Evolutionary conservation across 2,888 invertebrate species (phyloP), one percentile per base, ranked within the genome.

Genomic region (Cheilosia variabilis): DNA sequence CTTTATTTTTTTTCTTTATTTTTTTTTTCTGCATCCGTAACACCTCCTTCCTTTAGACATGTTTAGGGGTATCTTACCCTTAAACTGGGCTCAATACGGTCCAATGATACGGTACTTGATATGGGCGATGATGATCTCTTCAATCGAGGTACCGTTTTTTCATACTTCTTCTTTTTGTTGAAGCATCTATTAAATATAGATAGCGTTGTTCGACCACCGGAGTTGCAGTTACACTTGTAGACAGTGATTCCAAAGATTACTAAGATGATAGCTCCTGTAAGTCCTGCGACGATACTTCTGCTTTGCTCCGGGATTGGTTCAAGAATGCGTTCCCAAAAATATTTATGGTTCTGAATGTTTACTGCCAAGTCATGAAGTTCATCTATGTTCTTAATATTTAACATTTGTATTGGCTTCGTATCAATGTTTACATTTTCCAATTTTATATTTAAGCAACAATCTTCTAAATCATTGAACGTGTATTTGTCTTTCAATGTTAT

Each of bases 21-120:
- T 2, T 24, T 22, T 22, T 22, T 22, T 2, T 15, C 27, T 53
- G 4, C 53, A 53, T 24, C 57, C 57, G 34, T 57, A 57, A 57
- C 57, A 57, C 31, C n/a, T 57, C 31, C 57, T 34, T 34, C 34
- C n/a, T 57, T 57, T 17, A 57, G 37, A 58, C 34, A 58, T 4
- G 37, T 58, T 37, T 58, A 37, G 5, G 58, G 58, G 37, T 37
- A 58, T 37, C 37, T 57, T 3, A 58, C 37, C 37, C 34, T 37
- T 37, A 58, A 37, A 58, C 37, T 58, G 17, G 58, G 17, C 22
- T 37, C 37, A 19, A 58, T 15, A 15, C 53, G 15, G 15, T 15
- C 53, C 53, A 55, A 15, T 31, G 15, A 31, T 6, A 55, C 19
- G 53, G 27, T 55, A 15, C 7, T 7, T 55, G 27, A 27, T 55